phyloP scores from a whole-genome alignment of 2,113 vertebrate species.

The Spheniscus mendiculus region DNA sequence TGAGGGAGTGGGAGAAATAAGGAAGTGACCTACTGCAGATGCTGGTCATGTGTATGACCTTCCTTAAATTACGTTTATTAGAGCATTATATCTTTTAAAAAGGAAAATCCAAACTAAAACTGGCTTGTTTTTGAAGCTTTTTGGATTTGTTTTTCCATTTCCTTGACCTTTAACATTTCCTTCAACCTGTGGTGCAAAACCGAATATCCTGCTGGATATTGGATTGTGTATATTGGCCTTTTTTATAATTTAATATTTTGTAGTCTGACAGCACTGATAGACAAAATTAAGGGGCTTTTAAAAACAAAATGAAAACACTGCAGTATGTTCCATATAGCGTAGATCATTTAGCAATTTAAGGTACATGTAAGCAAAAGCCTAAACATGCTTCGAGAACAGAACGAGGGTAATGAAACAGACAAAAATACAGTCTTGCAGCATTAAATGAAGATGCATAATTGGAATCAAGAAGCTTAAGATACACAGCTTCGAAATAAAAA shows the following conservation, averaged over 20 bases:
- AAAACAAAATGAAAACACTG: neutral
- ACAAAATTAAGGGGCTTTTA: neutral
- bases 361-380: neutral
- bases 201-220: slow-evolving; percentile 37
- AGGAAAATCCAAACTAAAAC: slow-evolving; percentile 37
- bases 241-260: slow-evolving; percentile 67
- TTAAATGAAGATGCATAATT: neutral
- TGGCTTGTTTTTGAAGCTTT: slow-evolving; percentile 63
- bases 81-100: slow-evolving; percentile 35
- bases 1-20: slow-evolving; percentile 36
- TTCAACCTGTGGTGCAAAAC: slow-evolving; percentile 71
- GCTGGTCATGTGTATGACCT: slow-evolving; percentile 69
- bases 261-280: slow-evolving; percentile 47
- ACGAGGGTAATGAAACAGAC: neutral
- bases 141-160: slow-evolving; percentile 53
- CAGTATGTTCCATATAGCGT: neutral
- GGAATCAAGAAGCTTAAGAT: neutral
- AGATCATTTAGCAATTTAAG: neutral
- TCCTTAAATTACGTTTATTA: slow-evolving; percentile 39
- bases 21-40: slow-evolving; percentile 69
- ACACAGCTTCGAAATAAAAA: neutral
- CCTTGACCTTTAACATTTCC: slow-evolving; percentile 61
- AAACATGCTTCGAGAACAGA: neutral
- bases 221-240: slow-evolving; percentile 47
- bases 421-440: fast-evolving